These are phyloP conservation scores for Luehdorfia chinensis DNA, from an alignment of 1,140 invertebrate genomes.

Conservation along the genomic window DNA sequence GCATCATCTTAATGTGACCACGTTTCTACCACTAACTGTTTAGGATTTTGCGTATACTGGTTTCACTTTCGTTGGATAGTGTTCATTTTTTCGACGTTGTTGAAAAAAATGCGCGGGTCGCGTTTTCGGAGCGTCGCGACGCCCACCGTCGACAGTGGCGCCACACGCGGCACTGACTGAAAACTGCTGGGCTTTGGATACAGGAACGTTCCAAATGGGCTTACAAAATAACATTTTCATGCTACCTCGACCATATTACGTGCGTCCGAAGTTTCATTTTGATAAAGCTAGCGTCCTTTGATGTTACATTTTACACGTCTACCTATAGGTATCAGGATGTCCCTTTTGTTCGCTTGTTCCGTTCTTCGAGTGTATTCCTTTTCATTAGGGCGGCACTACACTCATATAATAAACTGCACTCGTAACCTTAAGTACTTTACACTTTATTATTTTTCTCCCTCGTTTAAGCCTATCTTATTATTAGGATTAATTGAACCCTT, in stretches of 20 bases:
- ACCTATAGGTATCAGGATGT: slow-evolving; percentile 47
- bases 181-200: slow-evolving; percentile 40
- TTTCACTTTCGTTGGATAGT: slow-evolving; percentile 23
- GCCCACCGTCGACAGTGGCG: slow-evolving; percentile 64
- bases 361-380: slow-evolving; percentile 49
- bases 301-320: slow-evolving; percentile 14
- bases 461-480: background rate
- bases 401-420: slow-evolving; percentile 45
- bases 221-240: slow-evolving; percentile 24
- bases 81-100: slow-evolving; percentile 27
- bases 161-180: slow-evolving; percentile 66
- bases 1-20: slow-evolving; percentile 2
- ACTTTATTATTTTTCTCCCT: slow-evolving; percentile 1
- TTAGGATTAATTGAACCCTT: background rate
- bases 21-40: slow-evolving; percentile 5
- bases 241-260: slow-evolving; percentile 25
- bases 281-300: background rate
- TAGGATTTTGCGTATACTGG: background rate
- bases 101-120: slow-evolving; percentile 33
- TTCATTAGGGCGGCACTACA: slow-evolving; percentile 55
- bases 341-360: slow-evolving; percentile 67
- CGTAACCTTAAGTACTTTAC: slow-evolving; percentile 12
- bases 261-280: slow-evolving; percentile 28
- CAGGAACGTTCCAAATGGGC: slow-evolving; percentile 41
- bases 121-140: slow-evolving; percentile 54